Percentiles rank a stretch among this genome's conserved stretches.
Conservation (phyloP, 2,888 invertebrate genomes). For the Tyria jacobaeae region DNA sequence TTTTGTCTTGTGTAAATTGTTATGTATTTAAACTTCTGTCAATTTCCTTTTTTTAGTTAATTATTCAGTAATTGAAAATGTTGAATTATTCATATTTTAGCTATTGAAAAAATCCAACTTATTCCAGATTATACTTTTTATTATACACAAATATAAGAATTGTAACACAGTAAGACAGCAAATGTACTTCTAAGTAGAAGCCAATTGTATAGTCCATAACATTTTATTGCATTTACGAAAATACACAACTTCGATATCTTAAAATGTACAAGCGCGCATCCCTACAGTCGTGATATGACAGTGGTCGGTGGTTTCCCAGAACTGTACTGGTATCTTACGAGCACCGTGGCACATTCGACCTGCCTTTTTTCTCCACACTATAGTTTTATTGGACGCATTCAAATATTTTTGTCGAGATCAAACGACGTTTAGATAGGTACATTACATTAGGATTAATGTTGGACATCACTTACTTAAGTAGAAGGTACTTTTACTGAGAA, state of each 20-base stretch:
- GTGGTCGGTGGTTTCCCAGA: conserved; percentile 81
- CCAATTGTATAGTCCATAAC: background rate
- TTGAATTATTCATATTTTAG: background rate
- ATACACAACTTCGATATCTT: conserved; percentile 45
- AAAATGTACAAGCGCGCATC: conserved; percentile 53
- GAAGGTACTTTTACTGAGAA: conserved; percentile 64
- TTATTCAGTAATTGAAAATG: background rate
- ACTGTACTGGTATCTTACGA: conserved; percentile 83
- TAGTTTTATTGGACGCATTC: conserved; percentile 83
- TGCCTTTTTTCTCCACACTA: conserved; percentile 74
- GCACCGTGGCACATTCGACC: conserved; percentile 69
- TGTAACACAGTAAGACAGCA: background rate
- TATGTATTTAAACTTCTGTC: too few species aligned
- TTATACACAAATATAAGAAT: background rate
- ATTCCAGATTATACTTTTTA: background rate
- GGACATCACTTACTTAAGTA: conserved; percentile 73
- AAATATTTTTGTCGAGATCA: conserved; percentile 86
- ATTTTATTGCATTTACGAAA: background rate
- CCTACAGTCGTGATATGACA: conserved; percentile 83
- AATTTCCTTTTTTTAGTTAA: background rate
- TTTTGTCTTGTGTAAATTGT: too few species aligned
- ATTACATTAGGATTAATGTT: conserved; percentile 86
- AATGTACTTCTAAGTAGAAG: background rate
- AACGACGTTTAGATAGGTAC: conserved; percentile 82
- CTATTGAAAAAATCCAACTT: background rate